Evolutionary conservation across 2,797 vertebrate species (phyloP), one percentile per base, ranked within the genome.

Genomic region (Agapornis canus): DNA sequence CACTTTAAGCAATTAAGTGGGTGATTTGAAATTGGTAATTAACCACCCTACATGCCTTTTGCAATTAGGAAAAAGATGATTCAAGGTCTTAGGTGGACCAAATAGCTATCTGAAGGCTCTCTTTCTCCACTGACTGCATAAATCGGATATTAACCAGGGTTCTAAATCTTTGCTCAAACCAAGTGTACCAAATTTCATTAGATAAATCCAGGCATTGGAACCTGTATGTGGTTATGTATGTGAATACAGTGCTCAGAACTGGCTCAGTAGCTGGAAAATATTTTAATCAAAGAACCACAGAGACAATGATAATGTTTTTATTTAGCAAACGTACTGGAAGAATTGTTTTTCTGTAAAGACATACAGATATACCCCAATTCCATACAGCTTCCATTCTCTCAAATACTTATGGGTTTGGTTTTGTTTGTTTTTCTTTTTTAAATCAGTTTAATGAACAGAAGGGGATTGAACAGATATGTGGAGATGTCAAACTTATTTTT

Each of bases 271-370:
- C 23, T 76, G 35, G 32, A 92, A 92, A 91, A 64, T 15, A 72
- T 22, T 90, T 75, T 70, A 82, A 86, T 79, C 47, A 77, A 90
- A 95, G 39, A 66, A 76, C 78, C 84, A 48, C 40, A 59, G 71
- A 93, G 69, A 95, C 61, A 96, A 94, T 92, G 85, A 97, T 31
- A 76, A 96, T 52, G 69, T 88, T 79, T 98, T 98, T 98, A 98
- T 98, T 98, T 98, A 98, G 89, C 92, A 98, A 98, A 97, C 89
- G 93, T 95, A 96, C 85, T 95, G 92, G 68, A 96, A 95, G 72
- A 87, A 94, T 81, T 88, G 17, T 59, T 96, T 90, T 93, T 85
- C 92, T 93, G 79, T 95, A 95, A 91, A 93, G 95, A 92, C 19
- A 25, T 68, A 97, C 48, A 92, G 77, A 88, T 84, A 96, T 40